Percentiles rank a stretch among this genome's conserved stretches.
phyloP scores from a whole-genome alignment of 2,113 vertebrate species.

The Eidolon helvum region DNA sequence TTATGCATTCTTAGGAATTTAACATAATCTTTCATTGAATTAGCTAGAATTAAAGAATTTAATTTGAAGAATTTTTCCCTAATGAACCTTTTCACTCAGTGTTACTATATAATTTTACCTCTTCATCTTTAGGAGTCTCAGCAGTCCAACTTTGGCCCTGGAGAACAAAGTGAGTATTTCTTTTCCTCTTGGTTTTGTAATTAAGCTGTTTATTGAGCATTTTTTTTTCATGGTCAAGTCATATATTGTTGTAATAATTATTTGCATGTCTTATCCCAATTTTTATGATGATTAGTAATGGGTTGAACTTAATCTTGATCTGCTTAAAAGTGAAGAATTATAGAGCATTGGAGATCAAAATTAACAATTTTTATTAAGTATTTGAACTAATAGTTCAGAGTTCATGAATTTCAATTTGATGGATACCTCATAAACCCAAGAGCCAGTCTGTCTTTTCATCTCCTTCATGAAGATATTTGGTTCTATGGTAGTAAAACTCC shows the following conservation, averaged over 20 bases:
- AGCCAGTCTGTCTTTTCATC: neutral
- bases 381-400: constrained; percentile 37
- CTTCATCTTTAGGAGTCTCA: constrained; percentile 88
- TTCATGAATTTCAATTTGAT: constrained; percentile 12
- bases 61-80: constrained; percentile 23
- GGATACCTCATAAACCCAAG: neutral
- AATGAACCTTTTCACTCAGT: neutral
- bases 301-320: neutral
- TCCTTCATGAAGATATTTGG: neutral
- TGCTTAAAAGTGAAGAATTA: constrained; percentile 1
- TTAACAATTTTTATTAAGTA: neutral
- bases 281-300: constrained; percentile 11
- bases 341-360: neutral
- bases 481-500: neutral
- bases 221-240: neutral
- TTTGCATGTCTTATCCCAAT: neutral
- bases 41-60: constrained; percentile 12
- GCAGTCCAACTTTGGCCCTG: constrained; percentile 88
- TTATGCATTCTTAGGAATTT: neutral
- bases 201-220: constrained; percentile 20
- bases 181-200: constrained; percentile 65
- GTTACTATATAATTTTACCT: constrained; percentile 66
- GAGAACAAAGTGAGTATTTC: constrained; percentile 93
- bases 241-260: neutral
- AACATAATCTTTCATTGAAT: neutral